phyloP scores from a whole-genome alignment of 2,113 vertebrate genomes.

The Pristiophorus japonicus region DNA sequence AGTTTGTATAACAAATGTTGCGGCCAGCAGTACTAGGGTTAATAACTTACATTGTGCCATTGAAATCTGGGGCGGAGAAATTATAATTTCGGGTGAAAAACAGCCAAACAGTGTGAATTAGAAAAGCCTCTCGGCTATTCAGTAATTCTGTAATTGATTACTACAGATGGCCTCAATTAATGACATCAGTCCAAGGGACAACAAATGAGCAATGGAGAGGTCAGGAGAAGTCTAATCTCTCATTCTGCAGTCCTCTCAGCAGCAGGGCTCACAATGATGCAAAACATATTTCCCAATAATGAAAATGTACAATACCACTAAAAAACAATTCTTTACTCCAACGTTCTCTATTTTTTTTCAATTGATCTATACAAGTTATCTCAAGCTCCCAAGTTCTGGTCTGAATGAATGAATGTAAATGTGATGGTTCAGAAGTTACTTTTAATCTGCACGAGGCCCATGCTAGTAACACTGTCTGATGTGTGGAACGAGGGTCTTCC shows the following conservation, averaged over 20 bases:
- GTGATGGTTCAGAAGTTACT: background rate
- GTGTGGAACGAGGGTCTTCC: background rate
- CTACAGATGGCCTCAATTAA: constrained; percentile 35
- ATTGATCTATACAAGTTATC: background rate
- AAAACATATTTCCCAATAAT: background rate
- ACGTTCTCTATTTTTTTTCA: background rate
- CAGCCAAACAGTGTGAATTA: background rate
- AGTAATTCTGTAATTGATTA: background rate
- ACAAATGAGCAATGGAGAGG: background rate
- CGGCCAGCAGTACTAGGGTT: background rate
- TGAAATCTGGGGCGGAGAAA: background rate
- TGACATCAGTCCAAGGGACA: background rate
- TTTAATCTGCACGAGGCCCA: background rate
- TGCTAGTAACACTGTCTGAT: background rate
- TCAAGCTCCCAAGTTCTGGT: background rate
- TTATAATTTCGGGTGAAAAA: background rate
- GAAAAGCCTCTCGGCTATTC: background rate
- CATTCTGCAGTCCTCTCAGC: background rate
- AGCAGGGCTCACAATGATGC: background rate
- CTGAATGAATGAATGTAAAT: constrained; percentile 1
- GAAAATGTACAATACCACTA: background rate
- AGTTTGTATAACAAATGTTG: background rate
- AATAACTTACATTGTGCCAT: background rate
- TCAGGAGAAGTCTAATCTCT: background rate
- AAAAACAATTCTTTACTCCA: background rate